Percentiles rank a stretch among this genome's conserved stretches.
These are phyloP conservation scores for Tenodera sinensis DNA, from an alignment of 2,888 invertebrate species.

Conservation along the genomic window DNA sequence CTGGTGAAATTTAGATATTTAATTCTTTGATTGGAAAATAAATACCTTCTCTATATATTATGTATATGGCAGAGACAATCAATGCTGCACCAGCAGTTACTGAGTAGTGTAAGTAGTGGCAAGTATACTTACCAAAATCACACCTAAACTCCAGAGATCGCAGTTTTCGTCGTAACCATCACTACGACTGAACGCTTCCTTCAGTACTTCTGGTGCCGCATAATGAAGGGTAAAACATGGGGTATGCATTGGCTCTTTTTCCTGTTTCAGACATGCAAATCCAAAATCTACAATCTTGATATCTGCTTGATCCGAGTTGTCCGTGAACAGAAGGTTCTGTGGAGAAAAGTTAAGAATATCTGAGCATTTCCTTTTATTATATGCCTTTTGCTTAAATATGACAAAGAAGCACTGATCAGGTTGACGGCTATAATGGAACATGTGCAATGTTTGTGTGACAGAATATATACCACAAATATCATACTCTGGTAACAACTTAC, in stretches of 20 bases:
- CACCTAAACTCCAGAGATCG: conserved; percentile 95
- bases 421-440: no score
- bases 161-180: conserved; percentile 85
- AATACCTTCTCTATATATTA: no score
- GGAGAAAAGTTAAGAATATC: neutral
- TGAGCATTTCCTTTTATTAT: no score
- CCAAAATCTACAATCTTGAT: conserved; percentile 96
- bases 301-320: conserved; percentile 53
- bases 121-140: conserved; percentile 67
- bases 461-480: no score
- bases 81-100: no score
- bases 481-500: conserved; percentile 44
- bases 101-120: neutral
- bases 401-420: no score
- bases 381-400: no score
- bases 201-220: conserved; percentile 91
- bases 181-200: conserved; percentile 49
- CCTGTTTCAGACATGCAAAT: conserved; percentile 76
- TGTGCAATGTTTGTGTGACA: neutral
- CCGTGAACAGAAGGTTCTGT: conserved; percentile 66
- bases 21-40: no score
- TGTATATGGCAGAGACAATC: no score
- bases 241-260: conserved; percentile 62
- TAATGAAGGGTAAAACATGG: conserved; percentile 94
- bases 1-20: no score